phyloP scores from a whole-genome alignment of 2,888 invertebrate species.

The Leptopterna dolabrata region DNA sequence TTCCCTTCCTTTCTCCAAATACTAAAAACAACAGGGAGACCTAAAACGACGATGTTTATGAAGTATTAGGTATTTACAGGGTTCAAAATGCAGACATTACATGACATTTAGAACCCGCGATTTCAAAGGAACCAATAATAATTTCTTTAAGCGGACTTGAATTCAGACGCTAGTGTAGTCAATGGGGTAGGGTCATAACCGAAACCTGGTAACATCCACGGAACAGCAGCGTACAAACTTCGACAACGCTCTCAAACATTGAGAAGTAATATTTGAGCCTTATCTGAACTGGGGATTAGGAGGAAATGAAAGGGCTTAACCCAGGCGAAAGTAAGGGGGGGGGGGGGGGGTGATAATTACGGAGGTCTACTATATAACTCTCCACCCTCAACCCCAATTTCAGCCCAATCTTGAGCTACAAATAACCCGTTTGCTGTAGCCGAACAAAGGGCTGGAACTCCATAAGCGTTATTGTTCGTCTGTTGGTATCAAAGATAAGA shows the following conservation, averaged over 20 bases:
- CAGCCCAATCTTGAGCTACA: background rate
- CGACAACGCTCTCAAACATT: background rate
- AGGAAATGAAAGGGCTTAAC: background rate
- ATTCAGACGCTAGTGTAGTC: too few species aligned
- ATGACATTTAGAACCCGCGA: too few species aligned
- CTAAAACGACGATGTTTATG: too few species aligned
- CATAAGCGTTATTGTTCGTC: background rate
- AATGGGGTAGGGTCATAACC: too few species aligned
- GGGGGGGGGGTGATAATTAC: background rate
- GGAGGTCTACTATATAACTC: background rate
- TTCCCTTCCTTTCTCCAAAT: too few species aligned
- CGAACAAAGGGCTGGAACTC: background rate
- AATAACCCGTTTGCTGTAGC: background rate
- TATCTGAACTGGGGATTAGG: background rate
- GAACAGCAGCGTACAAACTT: background rate
- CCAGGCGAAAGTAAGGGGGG: background rate
- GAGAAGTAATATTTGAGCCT: background rate
- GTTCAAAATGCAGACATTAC: too few species aligned
- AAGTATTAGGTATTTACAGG: too few species aligned
- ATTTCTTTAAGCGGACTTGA: too few species aligned
- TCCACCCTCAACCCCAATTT: background rate
- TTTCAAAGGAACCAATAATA: too few species aligned
- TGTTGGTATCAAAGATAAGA: slow-evolving; percentile 17
- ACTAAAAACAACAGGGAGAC: too few species aligned
- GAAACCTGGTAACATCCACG: background rate